Conservation (phyloP, 2,113 vertebrate genomes). For the Eudyptes chrysolophus region DNA sequence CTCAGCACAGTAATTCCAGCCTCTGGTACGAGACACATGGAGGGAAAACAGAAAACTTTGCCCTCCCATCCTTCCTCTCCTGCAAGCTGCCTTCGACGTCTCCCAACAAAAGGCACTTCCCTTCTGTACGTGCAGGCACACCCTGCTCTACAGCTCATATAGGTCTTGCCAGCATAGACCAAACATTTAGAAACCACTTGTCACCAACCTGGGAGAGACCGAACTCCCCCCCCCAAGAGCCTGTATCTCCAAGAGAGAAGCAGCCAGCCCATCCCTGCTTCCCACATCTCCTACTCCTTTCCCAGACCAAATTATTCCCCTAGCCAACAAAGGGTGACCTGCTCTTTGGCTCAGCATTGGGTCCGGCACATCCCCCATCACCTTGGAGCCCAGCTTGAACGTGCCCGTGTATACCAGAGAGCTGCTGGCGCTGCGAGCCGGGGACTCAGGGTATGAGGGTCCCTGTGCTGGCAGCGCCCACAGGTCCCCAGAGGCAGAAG, state of each 20-base stretch:
- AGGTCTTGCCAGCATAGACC: background rate
- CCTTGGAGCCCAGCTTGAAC: background rate
- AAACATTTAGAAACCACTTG: background rate
- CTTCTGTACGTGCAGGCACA: background rate
- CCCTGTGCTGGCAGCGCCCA: fast-evolving
- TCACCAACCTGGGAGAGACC: background rate
- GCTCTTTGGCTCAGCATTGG: fast-evolving
- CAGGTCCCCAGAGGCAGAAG: background rate
- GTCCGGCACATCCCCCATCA: background rate
- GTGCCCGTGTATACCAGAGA: background rate
- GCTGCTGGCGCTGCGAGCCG: fast-evolving
- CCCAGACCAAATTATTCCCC: background rate
- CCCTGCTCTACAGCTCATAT: background rate
- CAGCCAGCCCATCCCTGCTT: background rate
- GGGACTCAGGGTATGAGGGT: background rate
- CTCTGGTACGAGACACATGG: background rate
- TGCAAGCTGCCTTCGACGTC: fast-evolving
- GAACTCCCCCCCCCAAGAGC: background rate
- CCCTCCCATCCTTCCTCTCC: background rate
- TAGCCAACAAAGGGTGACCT: background rate
- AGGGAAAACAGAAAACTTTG: background rate
- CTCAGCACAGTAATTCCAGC: background rate
- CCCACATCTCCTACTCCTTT: background rate
- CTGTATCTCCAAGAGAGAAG: background rate
- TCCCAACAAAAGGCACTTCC: background rate